These are phyloP conservation scores for Mesoclemmys tuberculata DNA, from an alignment of 2,113 vertebrate species.

Conservation along the genomic window DNA sequence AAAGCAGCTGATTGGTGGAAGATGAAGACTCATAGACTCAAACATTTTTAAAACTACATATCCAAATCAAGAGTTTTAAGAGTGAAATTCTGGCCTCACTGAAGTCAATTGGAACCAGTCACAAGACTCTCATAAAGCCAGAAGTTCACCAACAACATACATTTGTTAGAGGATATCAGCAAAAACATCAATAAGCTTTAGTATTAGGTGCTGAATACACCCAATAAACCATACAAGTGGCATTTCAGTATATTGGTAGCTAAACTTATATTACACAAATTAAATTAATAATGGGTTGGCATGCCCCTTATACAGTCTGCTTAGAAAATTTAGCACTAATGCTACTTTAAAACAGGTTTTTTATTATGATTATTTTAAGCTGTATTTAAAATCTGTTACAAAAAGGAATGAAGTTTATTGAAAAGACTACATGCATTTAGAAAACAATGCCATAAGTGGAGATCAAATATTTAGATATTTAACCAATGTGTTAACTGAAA, in stretches of 20 bases:
- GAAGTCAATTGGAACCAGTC: background rate
- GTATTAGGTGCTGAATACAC: background rate
- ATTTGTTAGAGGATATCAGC: background rate
- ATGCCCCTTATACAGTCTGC: background rate
- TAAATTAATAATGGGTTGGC: background rate
- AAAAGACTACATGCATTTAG: fast-evolving
- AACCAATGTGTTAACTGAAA: background rate
- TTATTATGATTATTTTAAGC: fast-evolving
- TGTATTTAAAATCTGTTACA: background rate
- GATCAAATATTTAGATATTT: background rate
- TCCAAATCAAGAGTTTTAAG: background rate
- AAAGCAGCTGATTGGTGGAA: background rate
- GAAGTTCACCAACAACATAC: background rate
- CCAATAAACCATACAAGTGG: background rate
- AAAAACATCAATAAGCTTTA: background rate
- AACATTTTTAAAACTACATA: background rate
- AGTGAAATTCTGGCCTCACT: background rate
- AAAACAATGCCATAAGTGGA: fast-evolving
- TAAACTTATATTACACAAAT: background rate
- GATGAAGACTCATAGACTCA: background rate
- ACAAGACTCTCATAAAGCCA: background rate
- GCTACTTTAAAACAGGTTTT: background rate
- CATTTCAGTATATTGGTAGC: background rate
- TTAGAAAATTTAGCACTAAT: background rate
- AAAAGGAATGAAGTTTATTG: background rate